Conservation (phyloP, 2,888 invertebrate species). For the Melangyna quadrimaculata region DNA sequence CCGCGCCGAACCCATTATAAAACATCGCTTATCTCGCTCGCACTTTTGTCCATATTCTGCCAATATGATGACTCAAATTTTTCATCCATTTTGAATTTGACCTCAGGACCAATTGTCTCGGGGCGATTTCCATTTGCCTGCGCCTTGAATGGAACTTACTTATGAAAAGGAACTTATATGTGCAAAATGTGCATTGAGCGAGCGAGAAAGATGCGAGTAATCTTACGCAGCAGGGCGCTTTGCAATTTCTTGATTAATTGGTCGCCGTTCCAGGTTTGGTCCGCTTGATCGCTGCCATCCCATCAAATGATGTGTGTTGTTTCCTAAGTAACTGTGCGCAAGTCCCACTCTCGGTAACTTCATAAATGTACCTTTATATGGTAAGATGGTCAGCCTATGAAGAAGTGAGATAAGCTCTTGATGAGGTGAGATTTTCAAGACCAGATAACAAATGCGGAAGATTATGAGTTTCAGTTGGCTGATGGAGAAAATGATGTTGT, state of each 20-base stretch:
- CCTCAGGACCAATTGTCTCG: constrained; percentile 67
- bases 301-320: constrained; percentile 39
- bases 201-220: constrained; percentile 20
- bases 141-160: constrained; percentile 1
- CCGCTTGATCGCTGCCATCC: constrained; percentile 49
- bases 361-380: background rate
- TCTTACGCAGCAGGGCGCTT: constrained; percentile 67
- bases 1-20: constrained; percentile 49
- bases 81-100: constrained; percentile 65
- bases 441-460: constrained; percentile 71
- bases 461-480: constrained; percentile 47
- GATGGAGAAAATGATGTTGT: constrained; percentile 61
- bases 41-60: background rate
- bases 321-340: constrained; percentile 31
- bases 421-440: constrained; percentile 70
- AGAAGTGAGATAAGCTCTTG: constrained; percentile 53
- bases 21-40: background rate
- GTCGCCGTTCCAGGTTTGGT: constrained; percentile 39
- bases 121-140: constrained; percentile 64
- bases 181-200: constrained; percentile 19
- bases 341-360: background rate
- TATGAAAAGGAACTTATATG: no score
- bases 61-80: constrained; percentile 59
- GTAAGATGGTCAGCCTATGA: constrained; percentile 14
- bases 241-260: constrained; percentile 72